These are phyloP conservation scores for Athalia rosae DNA, from an alignment of 2,888 invertebrate genomes.

Conservation along the genomic window DNA sequence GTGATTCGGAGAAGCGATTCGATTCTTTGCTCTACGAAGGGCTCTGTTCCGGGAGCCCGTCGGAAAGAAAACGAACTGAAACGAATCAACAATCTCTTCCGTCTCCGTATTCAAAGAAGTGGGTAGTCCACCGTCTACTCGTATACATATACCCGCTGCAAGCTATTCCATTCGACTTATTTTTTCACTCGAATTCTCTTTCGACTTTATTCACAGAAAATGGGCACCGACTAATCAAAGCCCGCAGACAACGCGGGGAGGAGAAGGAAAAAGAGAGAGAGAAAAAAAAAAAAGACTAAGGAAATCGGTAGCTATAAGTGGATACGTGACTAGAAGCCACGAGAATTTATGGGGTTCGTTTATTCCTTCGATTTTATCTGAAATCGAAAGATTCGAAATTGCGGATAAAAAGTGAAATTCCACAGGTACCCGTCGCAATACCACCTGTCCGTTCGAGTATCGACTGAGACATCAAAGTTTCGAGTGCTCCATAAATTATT, in stretches of 20 bases:
- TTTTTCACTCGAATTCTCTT: background rate
- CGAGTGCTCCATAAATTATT: too few relatives aligned
- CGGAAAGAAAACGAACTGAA: background rate
- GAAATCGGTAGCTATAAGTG: background rate
- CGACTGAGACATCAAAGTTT: too few relatives aligned
- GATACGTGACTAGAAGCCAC: constrained; percentile 24
- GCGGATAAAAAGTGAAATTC: too few relatives aligned
- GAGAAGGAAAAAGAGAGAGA: background rate
- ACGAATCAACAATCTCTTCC: constrained; percentile 4
- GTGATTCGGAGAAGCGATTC: background rate
- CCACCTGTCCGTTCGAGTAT: too few relatives aligned
- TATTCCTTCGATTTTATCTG: background rate
- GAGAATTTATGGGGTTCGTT: background rate
- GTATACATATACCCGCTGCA: background rate
- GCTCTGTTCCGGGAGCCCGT: background rate
- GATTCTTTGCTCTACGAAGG: background rate
- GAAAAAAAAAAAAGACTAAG: background rate
- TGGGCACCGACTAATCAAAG: constrained; percentile 27
- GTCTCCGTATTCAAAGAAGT: constrained; percentile 12
- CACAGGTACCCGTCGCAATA: too few relatives aligned
- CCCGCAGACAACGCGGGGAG: constrained; percentile 3
- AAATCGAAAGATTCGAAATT: background rate
- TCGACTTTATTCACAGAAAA: background rate
- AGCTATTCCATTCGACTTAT: background rate
- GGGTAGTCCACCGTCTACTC: background rate